Evolutionary conservation across 2,888 invertebrate genomes (phyloP).

Genomic region (Quadriops clusia): DNA sequence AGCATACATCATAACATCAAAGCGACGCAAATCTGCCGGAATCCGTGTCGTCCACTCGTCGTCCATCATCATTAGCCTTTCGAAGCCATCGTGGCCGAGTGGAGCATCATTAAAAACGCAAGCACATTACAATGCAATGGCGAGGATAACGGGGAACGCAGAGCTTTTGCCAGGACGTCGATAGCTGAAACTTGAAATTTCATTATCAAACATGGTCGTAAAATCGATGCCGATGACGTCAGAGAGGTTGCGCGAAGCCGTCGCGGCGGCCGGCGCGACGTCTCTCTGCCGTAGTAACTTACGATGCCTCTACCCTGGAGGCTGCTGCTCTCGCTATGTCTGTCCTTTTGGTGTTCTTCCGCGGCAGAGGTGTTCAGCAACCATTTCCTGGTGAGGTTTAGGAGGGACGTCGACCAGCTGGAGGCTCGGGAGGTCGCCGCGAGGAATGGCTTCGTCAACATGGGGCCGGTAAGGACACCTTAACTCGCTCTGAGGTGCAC

Average conservation of each 20-base stretch:
- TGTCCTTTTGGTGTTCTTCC: slow-evolving; percentile 21
- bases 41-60: too few relatives aligned
- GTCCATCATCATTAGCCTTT: too few relatives aligned
- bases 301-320: slow-evolving; percentile 34
- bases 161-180: slow-evolving; percentile 9
- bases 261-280: slow-evolving; percentile 19
- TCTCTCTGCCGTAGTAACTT: slow-evolving; percentile 17
- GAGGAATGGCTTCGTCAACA: slow-evolving; percentile 85
- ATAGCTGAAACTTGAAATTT: slow-evolving; percentile 14
- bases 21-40: too few relatives aligned
- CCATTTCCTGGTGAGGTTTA: slow-evolving; percentile 85
- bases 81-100: too few relatives aligned
- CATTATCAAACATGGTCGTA: slow-evolving; percentile 15
- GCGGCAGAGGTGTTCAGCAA: slow-evolving; percentile 80
- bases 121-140: too few relatives aligned
- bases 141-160: too few relatives aligned
- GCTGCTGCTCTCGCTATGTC: slow-evolving; percentile 24
- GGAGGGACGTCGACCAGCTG: slow-evolving; percentile 60
- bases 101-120: too few relatives aligned
- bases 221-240: slow-evolving; percentile 25
- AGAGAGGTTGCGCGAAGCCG: slow-evolving; percentile 19
- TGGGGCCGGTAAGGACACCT: slow-evolving; percentile 90
- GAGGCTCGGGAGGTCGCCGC: slow-evolving; percentile 73
- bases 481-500: not conserved
- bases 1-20: too few relatives aligned